phyloP scores from a whole-genome alignment of 2,113 vertebrate genomes.

The Lepus americanus region DNA sequence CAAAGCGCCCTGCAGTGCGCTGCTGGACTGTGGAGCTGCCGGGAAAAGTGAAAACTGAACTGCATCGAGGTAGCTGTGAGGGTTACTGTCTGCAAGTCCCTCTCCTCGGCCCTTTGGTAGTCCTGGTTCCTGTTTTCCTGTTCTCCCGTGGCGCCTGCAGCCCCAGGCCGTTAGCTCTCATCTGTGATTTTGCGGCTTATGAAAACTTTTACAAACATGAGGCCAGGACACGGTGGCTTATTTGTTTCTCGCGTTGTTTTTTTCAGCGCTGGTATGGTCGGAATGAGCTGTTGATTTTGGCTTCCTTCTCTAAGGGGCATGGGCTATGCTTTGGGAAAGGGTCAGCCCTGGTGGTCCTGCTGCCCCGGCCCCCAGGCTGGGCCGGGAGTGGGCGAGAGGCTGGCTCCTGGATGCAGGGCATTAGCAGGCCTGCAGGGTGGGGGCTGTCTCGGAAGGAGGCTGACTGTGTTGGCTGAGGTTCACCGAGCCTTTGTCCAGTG shows the following conservation, averaged over 20 bases:
- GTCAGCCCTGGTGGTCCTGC: neutral
- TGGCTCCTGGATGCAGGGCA: neutral
- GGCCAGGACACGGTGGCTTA: neutral
- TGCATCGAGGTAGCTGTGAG: neutral
- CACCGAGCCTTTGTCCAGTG: neutral
- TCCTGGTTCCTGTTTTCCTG: neutral
- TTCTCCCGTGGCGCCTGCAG: neutral
- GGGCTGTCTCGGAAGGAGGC: neutral
- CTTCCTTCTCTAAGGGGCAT: constrained; percentile 2
- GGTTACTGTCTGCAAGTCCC: neutral
- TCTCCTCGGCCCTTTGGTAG: neutral
- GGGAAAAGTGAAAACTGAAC: neutral
- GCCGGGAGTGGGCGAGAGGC: neutral
- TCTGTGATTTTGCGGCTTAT: neutral
- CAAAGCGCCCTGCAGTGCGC: too few species aligned
- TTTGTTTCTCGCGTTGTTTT: neutral
- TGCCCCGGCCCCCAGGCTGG: neutral
- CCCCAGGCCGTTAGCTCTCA: neutral
- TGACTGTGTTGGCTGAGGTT: neutral
- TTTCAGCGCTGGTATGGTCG: constrained; percentile 37
- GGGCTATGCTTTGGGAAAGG: neutral
- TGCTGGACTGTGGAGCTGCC: neutral
- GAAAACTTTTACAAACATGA: constrained; percentile 38
- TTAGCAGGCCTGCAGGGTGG: neutral
- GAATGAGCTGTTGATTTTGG: constrained; percentile 68